Evolutionary conservation across 2,113 vertebrate species (phyloP).

Genomic region (Cinclus mexicanus): DNA sequence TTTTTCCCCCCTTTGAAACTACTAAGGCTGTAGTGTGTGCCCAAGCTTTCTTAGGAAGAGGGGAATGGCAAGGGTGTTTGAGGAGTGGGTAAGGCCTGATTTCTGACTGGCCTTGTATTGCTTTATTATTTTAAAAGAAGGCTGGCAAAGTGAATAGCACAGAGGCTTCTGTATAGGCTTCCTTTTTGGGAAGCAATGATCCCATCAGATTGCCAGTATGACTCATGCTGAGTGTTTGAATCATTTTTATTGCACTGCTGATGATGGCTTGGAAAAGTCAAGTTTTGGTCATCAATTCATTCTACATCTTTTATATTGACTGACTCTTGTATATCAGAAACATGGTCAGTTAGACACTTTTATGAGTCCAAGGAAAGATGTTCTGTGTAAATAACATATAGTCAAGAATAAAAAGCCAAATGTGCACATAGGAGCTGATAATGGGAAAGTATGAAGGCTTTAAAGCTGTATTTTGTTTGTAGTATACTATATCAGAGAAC

Average conservation of each 20-base stretch:
- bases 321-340: conserved; percentile 53
- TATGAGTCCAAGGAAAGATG: conserved; percentile 47
- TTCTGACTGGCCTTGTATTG: background rate
- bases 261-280: conserved; percentile 51
- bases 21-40: background rate
- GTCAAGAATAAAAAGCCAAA: conserved; percentile 39
- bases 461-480: conserved; percentile 20
- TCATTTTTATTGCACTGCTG: conserved; percentile 66
- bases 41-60: background rate
- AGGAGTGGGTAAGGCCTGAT: background rate
- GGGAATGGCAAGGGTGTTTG: background rate
- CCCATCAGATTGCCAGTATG: conserved; percentile 50
- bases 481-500: background rate
- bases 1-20: background rate
- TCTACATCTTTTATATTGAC: conserved; percentile 49
- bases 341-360: conserved; percentile 43
- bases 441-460: background rate
- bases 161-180: background rate
- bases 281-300: conserved; percentile 56
- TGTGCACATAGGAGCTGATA: background rate
- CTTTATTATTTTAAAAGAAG: background rate
- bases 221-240: conserved; percentile 55
- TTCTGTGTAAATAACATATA: conserved; percentile 29
- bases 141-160: background rate
- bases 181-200: conserved; percentile 54